Evolutionary conservation across 2,113 vertebrate genomes (phyloP).

Genomic region (Myiagra hebetior): DNA sequence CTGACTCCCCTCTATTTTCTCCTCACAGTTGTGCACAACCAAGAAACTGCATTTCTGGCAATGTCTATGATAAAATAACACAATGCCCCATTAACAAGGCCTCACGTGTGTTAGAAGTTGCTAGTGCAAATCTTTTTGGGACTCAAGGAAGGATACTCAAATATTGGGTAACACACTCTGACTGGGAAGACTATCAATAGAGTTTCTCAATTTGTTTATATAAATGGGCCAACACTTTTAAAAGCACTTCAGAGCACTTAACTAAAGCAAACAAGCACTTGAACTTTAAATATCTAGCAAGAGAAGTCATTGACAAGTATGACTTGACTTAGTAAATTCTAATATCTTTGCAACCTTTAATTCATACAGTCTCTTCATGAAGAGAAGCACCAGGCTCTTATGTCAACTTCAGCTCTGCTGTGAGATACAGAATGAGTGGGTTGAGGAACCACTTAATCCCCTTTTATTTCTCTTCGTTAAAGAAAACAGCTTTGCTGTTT

Average conservation of each 20-base stretch:
- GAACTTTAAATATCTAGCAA: constrained; percentile 74
- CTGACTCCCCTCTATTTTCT: background rate
- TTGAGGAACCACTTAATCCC: background rate
- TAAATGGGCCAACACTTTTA: constrained; percentile 57
- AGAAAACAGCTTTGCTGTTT: background rate
- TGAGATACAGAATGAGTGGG: background rate
- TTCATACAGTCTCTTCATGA: background rate
- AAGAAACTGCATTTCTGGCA: background rate
- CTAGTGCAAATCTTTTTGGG: background rate
- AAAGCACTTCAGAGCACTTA: constrained; percentile 74
- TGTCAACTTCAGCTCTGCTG: background rate
- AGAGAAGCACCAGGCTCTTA: background rate
- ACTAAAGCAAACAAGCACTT: constrained; percentile 75
- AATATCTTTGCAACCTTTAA: constrained; percentile 19
- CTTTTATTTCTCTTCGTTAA: background rate
- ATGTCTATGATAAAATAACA: background rate
- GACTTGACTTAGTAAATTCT: constrained; percentile 54
- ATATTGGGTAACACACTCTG: constrained; percentile 1
- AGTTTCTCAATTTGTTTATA: constrained; percentile 71
- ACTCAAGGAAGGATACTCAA: constrained; percentile 5
- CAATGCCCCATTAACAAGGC: background rate
- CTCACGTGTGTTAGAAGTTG: background rate
- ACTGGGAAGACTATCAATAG: constrained; percentile 43
- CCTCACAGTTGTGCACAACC: background rate
- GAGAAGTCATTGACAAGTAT: constrained; percentile 69